Base-by-base conservation (phyloP, 2,113 vertebrate species). In the Oreotrochilus melanogaster region DNA sequence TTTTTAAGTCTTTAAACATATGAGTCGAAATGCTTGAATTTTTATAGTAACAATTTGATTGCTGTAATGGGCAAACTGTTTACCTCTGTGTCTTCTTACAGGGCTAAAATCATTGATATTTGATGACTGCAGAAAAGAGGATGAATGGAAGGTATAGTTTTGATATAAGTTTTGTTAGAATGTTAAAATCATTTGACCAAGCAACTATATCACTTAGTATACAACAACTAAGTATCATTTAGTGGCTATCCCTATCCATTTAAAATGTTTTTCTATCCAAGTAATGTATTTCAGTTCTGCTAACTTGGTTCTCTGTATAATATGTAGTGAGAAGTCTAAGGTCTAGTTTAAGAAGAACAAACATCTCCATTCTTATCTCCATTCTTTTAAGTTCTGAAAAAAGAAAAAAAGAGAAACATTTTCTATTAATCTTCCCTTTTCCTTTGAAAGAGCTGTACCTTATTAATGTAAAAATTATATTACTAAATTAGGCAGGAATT, bases 81-180 rank as follows among this genome's bases (percentile, higher is more conserved):
- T 72, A 6, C 22, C 10, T 84, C 43, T 64, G 6, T 94, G 71
- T 74, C 70, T 97, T 93, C 48, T 97, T 88, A 24, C 93, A 98
- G 98, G 97, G 62, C 93, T 98, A 76, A 98, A 98, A 97, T 84
- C 97, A 67, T 24, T 78, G 51, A 35, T 98, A 24, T 97, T 98
- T 89, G 98, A 98, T 96, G 98, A 98, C 83, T 98, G 97, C 67
- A 97, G 54, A 71, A 98, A 98, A 92, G 98, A 98, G 87, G 98
- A 97, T 10, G 98, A 98, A 95, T 98, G 98, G 98, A 98, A 98
- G 98, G 98, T 98, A 98, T 11, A 67, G 10, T 76, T 73, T 69
- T 28, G 5, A 35, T 67, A 7, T 39, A 31, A 13, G 43, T 95
- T 18, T 67, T 60, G 3, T 51, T 31, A 64, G 18, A 93, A 56